Base-by-base conservation (phyloP, 1,140 invertebrate species). In the Trachelipus rathkii region DNA sequence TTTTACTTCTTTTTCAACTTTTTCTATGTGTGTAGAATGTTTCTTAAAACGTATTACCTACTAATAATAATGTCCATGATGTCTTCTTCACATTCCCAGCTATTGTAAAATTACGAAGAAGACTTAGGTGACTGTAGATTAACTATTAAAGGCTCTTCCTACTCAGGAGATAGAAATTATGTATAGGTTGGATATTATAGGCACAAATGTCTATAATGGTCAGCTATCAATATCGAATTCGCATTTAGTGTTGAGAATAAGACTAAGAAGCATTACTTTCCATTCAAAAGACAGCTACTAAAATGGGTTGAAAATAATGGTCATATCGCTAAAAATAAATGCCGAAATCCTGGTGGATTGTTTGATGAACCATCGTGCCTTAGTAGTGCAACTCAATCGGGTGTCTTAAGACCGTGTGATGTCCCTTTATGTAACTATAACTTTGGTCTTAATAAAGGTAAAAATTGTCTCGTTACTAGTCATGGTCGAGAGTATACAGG, bases 401-500 rank as follows among this genome's bases (percentile, higher is more conserved):
- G 50, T 60, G 50, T 60, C 8, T 19, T 60, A 19, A 60, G 50
- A 60, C 8, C 50, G 8, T 60, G 50, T 19, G 50, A 60, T 60
- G 8, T 60, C 19, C 50, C 50, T 60, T 19, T 60, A 13, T 60
- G 50, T 60, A 60, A 60, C 19, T 60, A 60, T 60, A 15, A 60
- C 11, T 60, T 60, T 60, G 50, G 50, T 8, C 50, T 8, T 3
- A 15, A 60, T 60, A 60, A 60, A 8, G 50, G 50, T 60, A 60
- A 60, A 60, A 19, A 60, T 8, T 60, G 50, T 8, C 4, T 60
- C 2, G 50, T 60, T 60, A 15, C 50, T 15, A 60, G 50, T 60
- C 50, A 60, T 19, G 50, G 50, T 60, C 50, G 50, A 60, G 50
- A 60, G 19, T 60, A 60, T 60, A 60, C 50, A 60, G 50, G 50